A percentile compares a stretch with the other conserved stretches of the same genome.
Conservation (phyloP, 2,797 vertebrate species). For the Chloroceryle amazona region DNA sequence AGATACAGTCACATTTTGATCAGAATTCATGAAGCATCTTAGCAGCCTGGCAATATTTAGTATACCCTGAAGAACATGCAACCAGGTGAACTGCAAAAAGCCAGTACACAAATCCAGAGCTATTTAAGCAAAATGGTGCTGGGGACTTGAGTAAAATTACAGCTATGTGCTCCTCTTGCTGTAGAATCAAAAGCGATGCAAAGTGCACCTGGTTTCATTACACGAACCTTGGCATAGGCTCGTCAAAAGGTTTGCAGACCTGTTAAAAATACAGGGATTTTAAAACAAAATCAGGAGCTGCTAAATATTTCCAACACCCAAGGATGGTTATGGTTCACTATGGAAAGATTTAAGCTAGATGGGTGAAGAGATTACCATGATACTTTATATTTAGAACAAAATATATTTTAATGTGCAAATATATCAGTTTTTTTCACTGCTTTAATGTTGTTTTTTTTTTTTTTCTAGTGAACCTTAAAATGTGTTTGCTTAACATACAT, state of each 20-base stretch:
- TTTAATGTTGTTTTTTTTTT: not conserved
- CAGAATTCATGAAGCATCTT: not conserved
- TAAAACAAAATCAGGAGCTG: not conserved
- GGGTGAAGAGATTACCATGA: not conserved
- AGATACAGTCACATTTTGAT: not conserved
- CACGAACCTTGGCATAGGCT: not conserved
- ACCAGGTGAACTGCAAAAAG: constrained; percentile 5
- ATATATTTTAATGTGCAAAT: not conserved
- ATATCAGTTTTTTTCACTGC: fast-evolving
- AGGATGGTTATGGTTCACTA: not conserved
- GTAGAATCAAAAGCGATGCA: not conserved
- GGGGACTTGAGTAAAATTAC: constrained; percentile 17
- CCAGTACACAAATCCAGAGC: not conserved
- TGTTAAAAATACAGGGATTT: not conserved
- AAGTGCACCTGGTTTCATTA: not conserved
- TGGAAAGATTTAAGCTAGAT: not conserved
- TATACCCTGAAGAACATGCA: not conserved
- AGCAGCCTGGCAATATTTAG: not conserved
- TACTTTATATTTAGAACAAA: not conserved
- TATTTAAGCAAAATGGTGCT: constrained; percentile 24
- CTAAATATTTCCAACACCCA: not conserved
- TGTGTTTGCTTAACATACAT: not conserved
- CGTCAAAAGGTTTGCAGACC: not conserved
- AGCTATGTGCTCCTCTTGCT: not conserved
- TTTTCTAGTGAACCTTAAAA: not conserved